phyloP scores from a whole-genome alignment of 1,140 invertebrate species.

The Solenopsis invicta region DNA sequence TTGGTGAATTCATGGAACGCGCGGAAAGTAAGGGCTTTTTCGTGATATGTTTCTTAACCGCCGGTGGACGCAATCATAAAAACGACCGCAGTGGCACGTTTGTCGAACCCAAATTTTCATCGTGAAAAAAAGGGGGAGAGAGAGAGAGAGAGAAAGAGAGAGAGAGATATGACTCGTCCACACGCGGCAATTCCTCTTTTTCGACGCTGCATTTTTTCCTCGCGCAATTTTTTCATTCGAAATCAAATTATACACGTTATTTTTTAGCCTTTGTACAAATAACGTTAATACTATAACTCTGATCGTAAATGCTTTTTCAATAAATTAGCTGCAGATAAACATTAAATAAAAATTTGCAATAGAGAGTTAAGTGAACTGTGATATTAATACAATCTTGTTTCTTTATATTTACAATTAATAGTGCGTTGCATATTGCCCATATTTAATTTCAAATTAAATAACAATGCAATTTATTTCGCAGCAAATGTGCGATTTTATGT shows the following conservation, averaged over 20 bases:
- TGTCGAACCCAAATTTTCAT: neutral
- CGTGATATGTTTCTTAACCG: constrained; percentile 23
- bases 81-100: neutral
- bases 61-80: neutral
- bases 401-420: constrained; percentile 14
- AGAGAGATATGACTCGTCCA: neutral
- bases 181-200: neutral
- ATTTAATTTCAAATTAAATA: neutral
- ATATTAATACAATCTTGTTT: neutral
- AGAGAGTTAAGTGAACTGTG: neutral
- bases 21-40: constrained; percentile 2
- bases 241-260: constrained; percentile 1
- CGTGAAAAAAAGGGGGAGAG: neutral
- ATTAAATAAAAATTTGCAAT: neutral
- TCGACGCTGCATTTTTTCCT: neutral
- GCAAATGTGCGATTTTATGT: neutral
- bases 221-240: neutral
- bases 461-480: neutral
- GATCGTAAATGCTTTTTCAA: neutral
- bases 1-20: constrained; percentile 15
- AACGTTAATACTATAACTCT: neutral
- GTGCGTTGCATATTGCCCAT: neutral
- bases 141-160: neutral
- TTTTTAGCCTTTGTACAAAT: neutral
- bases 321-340: constrained; percentile 3